Evolutionary conservation across 2,113 vertebrate genomes (phyloP), one percentile per base, ranked within the genome.

Genomic region (Centrocercus urophasianus): DNA sequence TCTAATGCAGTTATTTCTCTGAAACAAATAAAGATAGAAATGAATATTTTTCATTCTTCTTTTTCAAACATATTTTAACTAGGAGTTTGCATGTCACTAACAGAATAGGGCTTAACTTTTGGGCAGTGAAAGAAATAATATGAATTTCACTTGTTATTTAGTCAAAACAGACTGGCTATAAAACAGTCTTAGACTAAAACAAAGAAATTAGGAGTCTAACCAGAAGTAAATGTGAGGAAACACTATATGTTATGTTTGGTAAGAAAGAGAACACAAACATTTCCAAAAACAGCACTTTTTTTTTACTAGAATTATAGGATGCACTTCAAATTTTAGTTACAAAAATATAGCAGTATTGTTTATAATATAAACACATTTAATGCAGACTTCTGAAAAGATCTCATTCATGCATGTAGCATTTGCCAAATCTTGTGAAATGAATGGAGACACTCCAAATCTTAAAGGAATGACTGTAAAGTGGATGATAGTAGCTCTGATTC

Each of bases 371-470:
- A 17, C 38, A 63, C 22, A 38, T 57, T 74, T 74, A 81, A 59
- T 0, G 2, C 6, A 74, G 30, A 40, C 14, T 73, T 54, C 28
- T 6, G 48, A 70, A 86, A 89, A 38, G 9, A 34, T 54, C 3
- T 36, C 6, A 30, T 83, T 80, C 15, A 61, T 8, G 2, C 57
- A 67, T 24, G 52, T 17, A 7, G 28, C 14, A 74, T 28, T 66
- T 69, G 47, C 19, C 10, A 86, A 65, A 86, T 42, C 17, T 21
- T 15, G n/a, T 30, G 66, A 47, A 80, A 57, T 8, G 0, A 77
- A 25, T 3, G 0, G 8, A 57, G 27, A 18, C n/a, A 1, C 3
- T 66, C 8, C 12, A 80, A 73, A 73, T 38, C 5, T 3, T 73
- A 80, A 76, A 56, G 6, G 5, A 83, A 65, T 69, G 11, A 34